Conservation (phyloP, 2,113 vertebrate genomes). For the Dipodomys ordii region DNA sequence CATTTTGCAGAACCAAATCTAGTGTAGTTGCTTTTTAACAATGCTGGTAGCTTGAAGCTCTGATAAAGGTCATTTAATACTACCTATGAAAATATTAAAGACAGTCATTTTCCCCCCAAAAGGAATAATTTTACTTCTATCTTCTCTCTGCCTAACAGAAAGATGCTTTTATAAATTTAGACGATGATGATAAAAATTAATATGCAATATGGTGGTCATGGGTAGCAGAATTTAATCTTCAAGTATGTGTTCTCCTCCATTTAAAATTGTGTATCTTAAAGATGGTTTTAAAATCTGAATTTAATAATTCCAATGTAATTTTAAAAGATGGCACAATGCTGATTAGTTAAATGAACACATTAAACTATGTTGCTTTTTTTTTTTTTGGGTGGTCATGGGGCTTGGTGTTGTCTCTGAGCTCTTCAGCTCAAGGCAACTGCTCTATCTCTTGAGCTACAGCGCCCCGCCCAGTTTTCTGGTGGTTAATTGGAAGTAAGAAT, state of each 20-base stretch:
- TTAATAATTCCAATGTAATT: neutral
- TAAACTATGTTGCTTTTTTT: neutral
- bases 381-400: too few species aligned
- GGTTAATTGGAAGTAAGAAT: too few species aligned
- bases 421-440: too few species aligned
- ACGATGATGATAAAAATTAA: neutral
- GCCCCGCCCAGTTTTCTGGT: too few species aligned
- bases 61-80: neutral
- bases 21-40: neutral
- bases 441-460: too few species aligned
- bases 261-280: neutral
- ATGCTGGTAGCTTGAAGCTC: neutral
- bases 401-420: too few species aligned
- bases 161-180: slow-evolving; percentile 35
- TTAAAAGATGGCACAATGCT: slow-evolving; percentile 40
- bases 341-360: slow-evolving; percentile 29
- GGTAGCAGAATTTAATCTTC: neutral
- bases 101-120: neutral
- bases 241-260: neutral
- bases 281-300: neutral
- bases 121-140: neutral
- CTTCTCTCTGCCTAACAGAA: slow-evolving; percentile 41
- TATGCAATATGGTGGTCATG: neutral
- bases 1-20: neutral
- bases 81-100: slow-evolving; percentile 7